Evolutionary conservation across 2,888 invertebrate species (phyloP).

Genomic region (Tachystola acroxantha): DNA sequence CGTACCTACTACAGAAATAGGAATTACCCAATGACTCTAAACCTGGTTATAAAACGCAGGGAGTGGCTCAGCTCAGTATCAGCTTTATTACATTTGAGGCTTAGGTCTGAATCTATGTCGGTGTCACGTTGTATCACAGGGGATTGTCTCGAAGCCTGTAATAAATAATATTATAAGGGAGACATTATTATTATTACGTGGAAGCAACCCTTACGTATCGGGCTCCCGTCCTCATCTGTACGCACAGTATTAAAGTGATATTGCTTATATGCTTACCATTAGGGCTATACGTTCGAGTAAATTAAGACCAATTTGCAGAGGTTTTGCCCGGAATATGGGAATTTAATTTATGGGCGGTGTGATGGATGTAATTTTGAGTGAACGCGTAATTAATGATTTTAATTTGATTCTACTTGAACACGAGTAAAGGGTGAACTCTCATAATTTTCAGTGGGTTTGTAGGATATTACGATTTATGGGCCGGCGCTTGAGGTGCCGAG

Average conservation of each 20-base stretch:
- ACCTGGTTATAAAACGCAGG: no score
- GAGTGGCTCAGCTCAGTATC: constrained; percentile 15
- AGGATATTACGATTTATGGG: neutral
- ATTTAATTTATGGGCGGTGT: constrained; percentile 62
- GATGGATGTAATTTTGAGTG: constrained; percentile 57
- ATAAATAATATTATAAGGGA: constrained; percentile 47
- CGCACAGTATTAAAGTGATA: constrained; percentile 53
- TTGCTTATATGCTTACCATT: constrained; percentile 67
- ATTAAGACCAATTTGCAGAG: constrained; percentile 72
- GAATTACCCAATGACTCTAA: no score
- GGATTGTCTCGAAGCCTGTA: constrained; percentile 47
- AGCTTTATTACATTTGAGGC: constrained; percentile 20
- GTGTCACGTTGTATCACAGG: constrained; percentile 37
- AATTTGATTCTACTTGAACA: constrained; percentile 44
- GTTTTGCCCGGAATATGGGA: constrained; percentile 63
- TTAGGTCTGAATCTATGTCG: constrained; percentile 30
- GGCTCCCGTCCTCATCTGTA: neutral
- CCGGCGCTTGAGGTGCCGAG: no score
- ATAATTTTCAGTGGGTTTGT: constrained; percentile 10
- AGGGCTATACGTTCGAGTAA: constrained; percentile 65
- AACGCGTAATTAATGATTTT: constrained; percentile 57
- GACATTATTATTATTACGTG: constrained; percentile 49
- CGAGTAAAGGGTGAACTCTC: constrained; percentile 16
- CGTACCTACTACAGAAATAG: no score
- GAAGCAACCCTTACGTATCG: constrained; percentile 33